These are phyloP conservation scores for Drosophila asahinai DNA, from an alignment of 1,140 invertebrate species.

Conservation along the genomic window DNA sequence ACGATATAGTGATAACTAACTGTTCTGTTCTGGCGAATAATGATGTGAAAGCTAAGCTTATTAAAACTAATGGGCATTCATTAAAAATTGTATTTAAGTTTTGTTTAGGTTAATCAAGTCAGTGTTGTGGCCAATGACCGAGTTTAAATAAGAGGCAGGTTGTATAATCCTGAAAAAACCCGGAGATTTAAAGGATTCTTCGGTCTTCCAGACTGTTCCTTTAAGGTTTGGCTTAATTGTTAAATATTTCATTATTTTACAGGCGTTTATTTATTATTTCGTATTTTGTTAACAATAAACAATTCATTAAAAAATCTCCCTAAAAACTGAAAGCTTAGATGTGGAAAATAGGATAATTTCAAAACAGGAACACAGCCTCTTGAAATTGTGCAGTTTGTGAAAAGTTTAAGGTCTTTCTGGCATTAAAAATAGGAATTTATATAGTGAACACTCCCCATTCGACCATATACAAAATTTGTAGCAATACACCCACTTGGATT, in stretches of 20 bases:
- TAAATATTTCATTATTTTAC: no score
- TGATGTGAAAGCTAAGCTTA: constrained; percentile 14
- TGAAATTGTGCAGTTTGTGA: not conserved
- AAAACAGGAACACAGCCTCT: not conserved
- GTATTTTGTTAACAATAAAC: not conserved
- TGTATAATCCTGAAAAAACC: constrained; percentile 2
- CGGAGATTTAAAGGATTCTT: no score
- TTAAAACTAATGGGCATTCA: not conserved
- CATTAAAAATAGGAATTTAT: not conserved
- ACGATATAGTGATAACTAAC: constrained; percentile 3
- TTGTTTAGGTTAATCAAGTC: not conserved
- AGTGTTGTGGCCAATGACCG: not conserved
- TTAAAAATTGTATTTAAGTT: not conserved
- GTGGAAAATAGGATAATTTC: not conserved
- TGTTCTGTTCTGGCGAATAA: constrained; percentile 10
- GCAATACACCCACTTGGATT: not conserved
- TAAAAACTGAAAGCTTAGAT: not conserved
- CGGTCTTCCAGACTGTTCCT: no score
- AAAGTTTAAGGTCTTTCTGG: no score
- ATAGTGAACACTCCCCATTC: not conserved
- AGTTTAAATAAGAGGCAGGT: not conserved
- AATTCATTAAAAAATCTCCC: not conserved
- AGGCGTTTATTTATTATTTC: not conserved
- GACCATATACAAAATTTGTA: no score
- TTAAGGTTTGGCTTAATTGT: no score